These are phyloP conservation scores for Ptiloglossa arizonensis DNA, from an alignment of 1,140 invertebrate species.

Conservation along the genomic window DNA sequence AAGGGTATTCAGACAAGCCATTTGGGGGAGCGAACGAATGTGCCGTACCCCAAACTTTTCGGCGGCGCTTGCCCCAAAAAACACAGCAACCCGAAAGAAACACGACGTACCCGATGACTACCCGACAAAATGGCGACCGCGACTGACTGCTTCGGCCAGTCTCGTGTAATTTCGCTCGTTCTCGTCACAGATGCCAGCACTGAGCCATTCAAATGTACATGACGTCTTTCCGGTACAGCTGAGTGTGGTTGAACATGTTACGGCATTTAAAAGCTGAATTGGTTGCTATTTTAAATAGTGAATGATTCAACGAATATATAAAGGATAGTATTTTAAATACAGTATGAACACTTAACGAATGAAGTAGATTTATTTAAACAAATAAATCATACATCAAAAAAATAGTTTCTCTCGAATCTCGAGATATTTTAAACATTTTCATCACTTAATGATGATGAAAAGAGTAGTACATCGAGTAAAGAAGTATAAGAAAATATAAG, in stretches of 20 bases:
- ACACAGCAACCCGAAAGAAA: slow-evolving; percentile 60
- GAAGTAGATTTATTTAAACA: background rate
- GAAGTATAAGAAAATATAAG: too few species aligned
- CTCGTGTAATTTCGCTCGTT: slow-evolving; percentile 58
- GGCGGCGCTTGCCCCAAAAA: slow-evolving; percentile 48
- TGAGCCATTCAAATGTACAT: slow-evolving; percentile 23
- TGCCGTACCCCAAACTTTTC: slow-evolving; percentile 49
- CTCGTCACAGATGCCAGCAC: slow-evolving; percentile 41
- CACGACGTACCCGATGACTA: slow-evolving; percentile 69
- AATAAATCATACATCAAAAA: background rate
- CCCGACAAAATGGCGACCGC: slow-evolving; percentile 75
- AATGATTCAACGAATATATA: background rate
- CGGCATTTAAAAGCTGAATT: slow-evolving; percentile 14
- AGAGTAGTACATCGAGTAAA: too few species aligned
- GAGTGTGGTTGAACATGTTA: background rate
- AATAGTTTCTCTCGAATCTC: background rate
- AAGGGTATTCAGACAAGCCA: slow-evolving; percentile 98
- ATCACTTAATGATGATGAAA: too few species aligned
- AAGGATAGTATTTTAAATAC: background rate
- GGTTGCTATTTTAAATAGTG: background rate
- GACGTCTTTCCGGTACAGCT: slow-evolving; percentile 58
- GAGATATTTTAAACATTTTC: background rate
- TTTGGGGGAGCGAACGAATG: slow-evolving; percentile 81
- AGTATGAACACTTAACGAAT: background rate
- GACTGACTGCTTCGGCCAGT: slow-evolving; percentile 62